Base-by-base conservation (phyloP, 2,888 invertebrate genomes). In the Oscheius sp. region DNA sequence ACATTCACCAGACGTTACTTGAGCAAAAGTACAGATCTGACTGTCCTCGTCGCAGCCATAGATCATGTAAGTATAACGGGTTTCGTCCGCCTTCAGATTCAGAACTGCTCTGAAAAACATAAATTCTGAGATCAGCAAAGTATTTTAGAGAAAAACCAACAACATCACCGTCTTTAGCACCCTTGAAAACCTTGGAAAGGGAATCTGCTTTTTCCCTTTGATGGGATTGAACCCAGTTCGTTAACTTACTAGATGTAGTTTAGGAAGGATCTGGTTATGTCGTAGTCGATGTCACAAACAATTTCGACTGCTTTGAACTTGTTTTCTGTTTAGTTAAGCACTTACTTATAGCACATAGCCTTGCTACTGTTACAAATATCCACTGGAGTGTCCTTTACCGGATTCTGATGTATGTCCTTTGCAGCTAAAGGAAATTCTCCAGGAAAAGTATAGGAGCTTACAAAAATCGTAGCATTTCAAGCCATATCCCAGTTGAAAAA, bases 11-110 rank as follows among this genome's bases (percentile, higher is more conserved):
- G 63, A 1, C 2, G 47, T 48, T 21, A 63, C 63, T 9, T 21
- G 29, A 48, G 63, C n/a, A 63, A 63, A 63, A n/a, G 21, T 48
- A 50, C 63, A 63, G 48, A 63, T 63, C 11, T 63, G 48, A 47
- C 48, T 7, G 21, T 29, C 29, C 9, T 63, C 63, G 48, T 63
- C 63, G 21, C 63, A 63, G 13, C 63, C 63, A 48, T 63, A 63
- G 48, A 42, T 63, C 5, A 63, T 10, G 33, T 63, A 63, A 5
- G 48, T 63, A 29, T 63, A 63, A 29, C 29, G 63, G 7, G 63
- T 47, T 48, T 63, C 63, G 48, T 63, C 63, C 2, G 63, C 63
- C n/a, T 63, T 63, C 5, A 63, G n/a, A 21, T 63, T 48, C 5
- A 63, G 47, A 21, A 63, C 63, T 7, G 63, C 63, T 48, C 63